Evolutionary conservation across 2,797 vertebrate species (phyloP), one percentile per base, ranked within the genome.

Genomic region (Ataeniobius toweri): DNA sequence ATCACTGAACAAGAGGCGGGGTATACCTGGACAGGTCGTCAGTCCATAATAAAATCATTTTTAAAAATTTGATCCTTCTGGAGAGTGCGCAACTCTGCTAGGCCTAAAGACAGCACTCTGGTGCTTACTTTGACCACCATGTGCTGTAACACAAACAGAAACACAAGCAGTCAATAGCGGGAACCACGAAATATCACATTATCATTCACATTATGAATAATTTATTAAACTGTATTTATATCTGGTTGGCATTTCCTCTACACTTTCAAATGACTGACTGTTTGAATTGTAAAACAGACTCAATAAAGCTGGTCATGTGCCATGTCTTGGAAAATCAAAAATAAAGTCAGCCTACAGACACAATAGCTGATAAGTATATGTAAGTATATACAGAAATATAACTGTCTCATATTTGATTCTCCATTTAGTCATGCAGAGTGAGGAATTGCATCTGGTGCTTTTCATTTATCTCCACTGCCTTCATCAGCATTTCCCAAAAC

Each of bases 391-490:
- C 67, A 18, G 44, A 70, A 48, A 70, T 51, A 75, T 76, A 77
- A 86, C 59, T 67, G 12, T 79, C 48, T 55, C 75, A 26, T 73
- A 81, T 87, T 75, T 86, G 76, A 87, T 89, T 86, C 81, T 73
- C 75, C 68, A 31, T 87, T 88, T 71, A 73, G 75, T 79, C 12
- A 78, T 76, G 80, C 82, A 86, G 82, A 78, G 82, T 92, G 93
- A 93, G 91, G 76, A 87, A 92, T 88, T 83, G 75, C 85, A 63
- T 81, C 72, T 82, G 73, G 41, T 69, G 74, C 82, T 87, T 84
- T 80, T 90, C 85, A 91, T 93, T 90, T 90, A 89, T 89, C 89
- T 88, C 70, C 2, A 81, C 80, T 85, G 89, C 88, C 89, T 87
- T 91, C 88, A 89, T 90, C 91, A 90, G 81, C 86, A 78, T 87